These are phyloP conservation scores for Sebastes ruberrimus DNA, from an alignment of 2,797 vertebrate genomes.

Conservation along the genomic window DNA sequence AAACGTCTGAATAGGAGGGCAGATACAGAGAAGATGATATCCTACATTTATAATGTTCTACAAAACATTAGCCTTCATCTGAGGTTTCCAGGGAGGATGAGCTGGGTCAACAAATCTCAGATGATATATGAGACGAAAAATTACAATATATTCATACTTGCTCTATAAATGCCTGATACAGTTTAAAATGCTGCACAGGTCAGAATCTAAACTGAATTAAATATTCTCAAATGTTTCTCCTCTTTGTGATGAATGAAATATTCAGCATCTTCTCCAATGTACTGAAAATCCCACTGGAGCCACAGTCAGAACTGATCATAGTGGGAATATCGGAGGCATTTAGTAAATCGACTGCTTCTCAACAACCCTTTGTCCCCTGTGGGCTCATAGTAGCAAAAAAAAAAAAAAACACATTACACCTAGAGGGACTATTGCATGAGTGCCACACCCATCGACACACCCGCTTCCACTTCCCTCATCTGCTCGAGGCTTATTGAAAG, in stretches of 20 bases:
- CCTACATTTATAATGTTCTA: background rate
- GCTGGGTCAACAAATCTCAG: background rate
- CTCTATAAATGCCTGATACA: background rate
- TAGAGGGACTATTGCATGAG: too few relatives aligned
- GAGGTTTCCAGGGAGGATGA: background rate
- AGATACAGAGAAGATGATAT: background rate
- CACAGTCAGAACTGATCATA: background rate
- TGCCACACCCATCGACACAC: too few relatives aligned
- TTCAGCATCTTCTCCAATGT: background rate
- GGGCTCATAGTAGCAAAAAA: background rate
- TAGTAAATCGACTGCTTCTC: background rate
- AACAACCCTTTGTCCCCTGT: background rate
- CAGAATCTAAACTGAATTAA: background rate
- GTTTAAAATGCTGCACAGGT: background rate
- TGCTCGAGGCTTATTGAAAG: too few relatives aligned
- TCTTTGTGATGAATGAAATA: background rate
- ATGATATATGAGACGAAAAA: background rate
- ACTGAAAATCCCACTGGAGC: background rate
- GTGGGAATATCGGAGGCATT: background rate
- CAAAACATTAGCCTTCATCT: background rate
- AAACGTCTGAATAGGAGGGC: background rate
- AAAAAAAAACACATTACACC: accelerated
- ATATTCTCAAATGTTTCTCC: background rate
- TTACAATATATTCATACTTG: background rate
- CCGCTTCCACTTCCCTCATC: too few relatives aligned